These are phyloP conservation scores for Vulpes ferrilata DNA, from an alignment of 2,113 vertebrate genomes.

Conservation along the genomic window DNA sequence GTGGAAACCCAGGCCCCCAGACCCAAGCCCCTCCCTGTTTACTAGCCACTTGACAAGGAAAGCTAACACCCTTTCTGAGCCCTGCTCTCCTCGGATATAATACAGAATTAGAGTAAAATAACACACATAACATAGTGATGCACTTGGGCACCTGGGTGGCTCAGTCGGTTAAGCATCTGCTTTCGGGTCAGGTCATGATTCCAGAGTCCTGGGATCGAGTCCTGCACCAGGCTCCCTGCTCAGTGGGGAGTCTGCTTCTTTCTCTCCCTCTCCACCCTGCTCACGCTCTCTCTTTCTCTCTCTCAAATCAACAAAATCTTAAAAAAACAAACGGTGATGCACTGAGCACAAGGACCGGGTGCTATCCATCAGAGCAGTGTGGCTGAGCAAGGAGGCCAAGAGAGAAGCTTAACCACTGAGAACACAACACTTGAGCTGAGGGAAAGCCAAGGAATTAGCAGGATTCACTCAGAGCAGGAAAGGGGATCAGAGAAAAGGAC, in stretches of 20 bases:
- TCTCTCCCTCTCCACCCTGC: too few relatives aligned
- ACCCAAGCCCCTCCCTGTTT: neutral
- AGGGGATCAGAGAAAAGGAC: neutral
- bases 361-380: neutral
- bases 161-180: too few relatives aligned
- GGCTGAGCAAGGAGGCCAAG: neutral
- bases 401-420: neutral
- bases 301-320: too few relatives aligned
- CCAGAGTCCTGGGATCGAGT: too few relatives aligned
- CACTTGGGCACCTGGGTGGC: too few relatives aligned
- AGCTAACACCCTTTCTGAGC: neutral
- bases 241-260: too few relatives aligned
- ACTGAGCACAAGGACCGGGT: neutral
- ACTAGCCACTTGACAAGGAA: fast-evolving
- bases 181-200: too few relatives aligned
- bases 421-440: neutral
- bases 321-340: too few relatives aligned
- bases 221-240: too few relatives aligned
- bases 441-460: neutral
- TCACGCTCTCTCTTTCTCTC: too few relatives aligned
- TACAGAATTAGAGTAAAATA: neutral
- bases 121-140: too few relatives aligned
- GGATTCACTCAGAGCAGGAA: neutral
- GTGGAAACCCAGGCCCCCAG: neutral
- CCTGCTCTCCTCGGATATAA: neutral